Evolutionary conservation across 2,888 invertebrate genomes (phyloP), one percentile per base, ranked within the genome.

Genomic region (Sarcophaga caerulescens): DNA sequence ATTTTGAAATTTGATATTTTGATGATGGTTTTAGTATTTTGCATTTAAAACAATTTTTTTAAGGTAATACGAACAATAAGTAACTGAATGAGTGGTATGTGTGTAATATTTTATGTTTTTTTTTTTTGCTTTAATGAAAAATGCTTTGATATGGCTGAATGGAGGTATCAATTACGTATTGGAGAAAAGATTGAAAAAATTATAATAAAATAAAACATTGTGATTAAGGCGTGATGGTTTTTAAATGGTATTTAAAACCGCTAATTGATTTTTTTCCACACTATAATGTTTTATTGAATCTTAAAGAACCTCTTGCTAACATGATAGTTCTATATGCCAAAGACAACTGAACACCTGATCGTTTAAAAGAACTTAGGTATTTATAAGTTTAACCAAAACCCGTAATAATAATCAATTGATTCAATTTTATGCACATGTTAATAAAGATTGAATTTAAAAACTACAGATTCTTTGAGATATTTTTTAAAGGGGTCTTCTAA

Each of bases 11-110:
- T 85, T 84, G 87, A 88, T 88, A 87, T 87, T 87, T 88, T 87
- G 87, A 87, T 87, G 88, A 87, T 88, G 88, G 88, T 83, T 87
- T 85, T 85, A 86, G 87, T 87, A 84, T 88, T 88, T 87, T 88
- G 88, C 86, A 86, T 84, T 86, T 79, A 65, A 87, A 75, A 57
- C 62, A 66, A 78, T 83, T 71, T 83, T 59, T 52, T 52, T 52
- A 1, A 14, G 17, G 52, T 52, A 14, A 14, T 17, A 52, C 52
- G 17, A 52, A 52, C 52, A 52, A 52, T 52, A 17, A 52, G 52
- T 52, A 52, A 52, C 52, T 14, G 52, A 52, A 52, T 52, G 52
- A 52, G 52, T 52, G 52, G 12, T 25, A 19, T 74, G 52, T 44
- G 59, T 52, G 14, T 14, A 57, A 57, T 17, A 57, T 60, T 35